phyloP scores from a whole-genome alignment of 1,140 invertebrate species.

The Macrosteles quadrilineatus region DNA sequence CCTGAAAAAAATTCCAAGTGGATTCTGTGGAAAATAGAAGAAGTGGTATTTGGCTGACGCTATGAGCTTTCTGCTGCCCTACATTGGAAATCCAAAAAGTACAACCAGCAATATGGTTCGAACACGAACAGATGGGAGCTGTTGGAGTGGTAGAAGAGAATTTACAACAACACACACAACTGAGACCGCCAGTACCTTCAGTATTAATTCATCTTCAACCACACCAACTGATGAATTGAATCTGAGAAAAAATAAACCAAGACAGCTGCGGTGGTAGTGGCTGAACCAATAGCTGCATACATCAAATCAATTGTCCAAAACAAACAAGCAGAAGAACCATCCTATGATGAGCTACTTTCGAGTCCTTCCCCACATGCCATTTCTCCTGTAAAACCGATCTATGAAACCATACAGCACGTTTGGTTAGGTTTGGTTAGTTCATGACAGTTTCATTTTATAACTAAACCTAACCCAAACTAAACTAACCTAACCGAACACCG shows the following conservation, averaged over 20 bases:
- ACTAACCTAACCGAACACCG: too few species aligned
- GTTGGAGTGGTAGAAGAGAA: not conserved
- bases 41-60: slow-evolving; percentile 29
- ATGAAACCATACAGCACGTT: too few species aligned
- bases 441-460: too few species aligned
- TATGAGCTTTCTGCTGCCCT: slow-evolving; percentile 28
- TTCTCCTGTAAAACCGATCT: too few species aligned
- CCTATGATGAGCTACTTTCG: not conserved
- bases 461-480: too few species aligned
- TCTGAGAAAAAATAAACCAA: not conserved
- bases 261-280: slow-evolving; percentile 7
- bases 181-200: not conserved
- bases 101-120: slow-evolving; percentile 11
- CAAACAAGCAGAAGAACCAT: slow-evolving; percentile 9
- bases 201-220: not conserved
- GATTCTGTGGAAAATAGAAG: slow-evolving; percentile 21
- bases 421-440: too few species aligned
- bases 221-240: not conserved
- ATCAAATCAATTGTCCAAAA: not conserved
- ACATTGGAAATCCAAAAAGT: slow-evolving; percentile 16
- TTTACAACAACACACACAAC: not conserved
- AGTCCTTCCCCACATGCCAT: too few species aligned
- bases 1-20: slow-evolving; percentile 28
- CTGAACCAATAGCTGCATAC: slow-evolving; percentile 9
- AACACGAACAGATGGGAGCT: not conserved